Evolutionary conservation across 2,888 invertebrate genomes (phyloP).

Genomic region (Noctua fimbriata): DNA sequence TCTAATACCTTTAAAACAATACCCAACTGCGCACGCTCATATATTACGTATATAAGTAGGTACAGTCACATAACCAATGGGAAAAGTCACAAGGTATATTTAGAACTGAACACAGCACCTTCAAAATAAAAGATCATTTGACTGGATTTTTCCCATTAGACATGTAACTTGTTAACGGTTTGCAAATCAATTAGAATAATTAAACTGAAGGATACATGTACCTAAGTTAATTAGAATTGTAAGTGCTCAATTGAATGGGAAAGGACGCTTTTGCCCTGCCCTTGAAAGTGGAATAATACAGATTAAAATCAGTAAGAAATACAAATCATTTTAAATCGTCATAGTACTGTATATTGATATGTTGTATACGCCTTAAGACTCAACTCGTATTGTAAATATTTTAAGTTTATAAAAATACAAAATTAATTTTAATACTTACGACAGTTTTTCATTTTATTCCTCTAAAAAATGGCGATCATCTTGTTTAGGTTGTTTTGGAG

Average conservation of each 20-base stretch:
- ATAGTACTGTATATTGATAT: neutral
- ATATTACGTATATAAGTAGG: constrained; percentile 57
- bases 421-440: neutral
- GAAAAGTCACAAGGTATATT: constrained; percentile 51
- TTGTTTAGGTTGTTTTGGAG: neutral
- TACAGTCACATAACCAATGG: constrained; percentile 53
- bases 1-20: constrained; percentile 5
- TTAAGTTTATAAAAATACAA: constrained; percentile 45
- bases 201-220: too few relatives aligned
- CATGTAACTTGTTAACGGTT: constrained; percentile 54
- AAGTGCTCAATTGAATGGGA: neutral
- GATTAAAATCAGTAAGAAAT: neutral
- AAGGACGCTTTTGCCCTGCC: neutral
- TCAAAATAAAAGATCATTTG: constrained; percentile 32
- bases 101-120: constrained; percentile 19
- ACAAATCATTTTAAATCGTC: constrained; percentile 3
- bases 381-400: constrained; percentile 44
- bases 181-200: constrained; percentile 30
- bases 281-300: neutral
- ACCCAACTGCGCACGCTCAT: constrained; percentile 32
- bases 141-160: constrained; percentile 69
- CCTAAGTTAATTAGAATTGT: neutral
- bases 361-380: constrained; percentile 10
- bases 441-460: constrained; percentile 8
- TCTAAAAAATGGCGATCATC: too few relatives aligned